Percentiles rank a stretch among this genome's conserved stretches.
Conservation (phyloP, 2,113 vertebrate species). For the Rhizomys pruinosus region DNA sequence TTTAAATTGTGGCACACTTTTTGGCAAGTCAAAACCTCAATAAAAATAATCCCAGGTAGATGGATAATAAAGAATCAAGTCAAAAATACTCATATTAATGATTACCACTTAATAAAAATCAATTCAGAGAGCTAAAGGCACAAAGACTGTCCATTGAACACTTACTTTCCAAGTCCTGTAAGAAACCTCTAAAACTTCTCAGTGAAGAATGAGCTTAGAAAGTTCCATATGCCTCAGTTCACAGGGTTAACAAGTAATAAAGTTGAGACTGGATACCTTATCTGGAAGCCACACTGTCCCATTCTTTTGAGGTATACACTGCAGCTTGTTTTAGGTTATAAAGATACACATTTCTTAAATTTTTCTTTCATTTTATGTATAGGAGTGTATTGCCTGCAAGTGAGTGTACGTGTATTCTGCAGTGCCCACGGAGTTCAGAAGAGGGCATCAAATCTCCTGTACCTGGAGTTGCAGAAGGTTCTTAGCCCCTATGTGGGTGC, state of each 20-base stretch:
- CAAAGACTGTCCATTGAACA: neutral
- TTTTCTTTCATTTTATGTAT: too few relatives aligned
- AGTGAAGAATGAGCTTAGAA: neutral
- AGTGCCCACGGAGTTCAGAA: too few relatives aligned
- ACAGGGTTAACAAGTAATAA: too few relatives aligned
- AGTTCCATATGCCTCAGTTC: too few relatives aligned
- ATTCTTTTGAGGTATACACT: neutral
- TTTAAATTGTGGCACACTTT: neutral
- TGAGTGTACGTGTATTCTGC: too few relatives aligned
- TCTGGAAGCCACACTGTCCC: neutral
- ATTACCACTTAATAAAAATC: neutral
- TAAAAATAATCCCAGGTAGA: neutral
- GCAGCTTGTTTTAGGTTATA: neutral
- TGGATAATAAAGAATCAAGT: neutral
- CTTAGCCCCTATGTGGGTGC: too few relatives aligned
- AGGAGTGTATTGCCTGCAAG: too few relatives aligned
- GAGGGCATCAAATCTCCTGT: too few relatives aligned
- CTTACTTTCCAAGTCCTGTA: neutral
- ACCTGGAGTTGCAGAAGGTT: too few relatives aligned
- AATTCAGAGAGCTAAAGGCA: neutral
- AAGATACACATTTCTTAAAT: too few relatives aligned
- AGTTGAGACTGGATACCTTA: neutral
- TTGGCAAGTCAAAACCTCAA: neutral
- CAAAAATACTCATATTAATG: slow-evolving; percentile 1
- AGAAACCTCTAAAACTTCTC: neutral